Base-by-base conservation (phyloP, 2,113 vertebrate species). In the Strix aluco region DNA sequence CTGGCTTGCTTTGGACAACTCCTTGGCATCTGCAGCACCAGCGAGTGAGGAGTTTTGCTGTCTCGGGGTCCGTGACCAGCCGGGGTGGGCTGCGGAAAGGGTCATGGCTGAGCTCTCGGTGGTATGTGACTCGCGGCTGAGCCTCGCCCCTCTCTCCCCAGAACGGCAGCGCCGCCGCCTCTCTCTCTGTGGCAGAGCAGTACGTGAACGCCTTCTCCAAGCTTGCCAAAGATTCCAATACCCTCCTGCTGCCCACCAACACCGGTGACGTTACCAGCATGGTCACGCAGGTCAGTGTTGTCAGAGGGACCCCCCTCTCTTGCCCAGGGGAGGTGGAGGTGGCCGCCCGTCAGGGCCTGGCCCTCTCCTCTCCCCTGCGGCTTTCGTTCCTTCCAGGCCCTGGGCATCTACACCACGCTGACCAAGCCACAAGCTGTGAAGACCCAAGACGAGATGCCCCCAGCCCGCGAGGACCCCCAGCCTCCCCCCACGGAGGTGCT, bases 151-250 rank as follows among this genome's bases (percentile, higher is more conserved):
- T 61, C 34, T 82, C n/a, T 58, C 30, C 20, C 12, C 96, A 99
- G 99, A 99, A 99, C 0, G 99, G 99, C 94, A 98, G 98, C 18
- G 98, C 99, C 0, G 99, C 99, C 0, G 99, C 99, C 14, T 99
- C 99, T 1, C 96, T 99, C 10, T 99, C 97, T 1, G 98, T 99
- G 75, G 99, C 99, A 0, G 99, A 99, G 91, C 99, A 99, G 96
- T 99, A 99, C 0, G 99, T 99, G 75, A 97, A 91, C 0, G 99
- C 99, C 3, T 99, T 99, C 98, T 99, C 99, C 80, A 99, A 99
- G 81, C 98, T 99, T 72, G 99, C 99, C 77, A 99, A 99, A 96
- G 98, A 99, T 86, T 98, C 99, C 94, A 99, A 99, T 98, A 99
- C 99, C 1, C 67, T 99, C 78, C 98, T 99, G 29, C 98, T 99